A percentile compares a stretch with the other conserved stretches of the same genome.
phyloP scores from a whole-genome alignment of 2,888 invertebrate genomes.

The Cataglyphis albicans region DNA sequence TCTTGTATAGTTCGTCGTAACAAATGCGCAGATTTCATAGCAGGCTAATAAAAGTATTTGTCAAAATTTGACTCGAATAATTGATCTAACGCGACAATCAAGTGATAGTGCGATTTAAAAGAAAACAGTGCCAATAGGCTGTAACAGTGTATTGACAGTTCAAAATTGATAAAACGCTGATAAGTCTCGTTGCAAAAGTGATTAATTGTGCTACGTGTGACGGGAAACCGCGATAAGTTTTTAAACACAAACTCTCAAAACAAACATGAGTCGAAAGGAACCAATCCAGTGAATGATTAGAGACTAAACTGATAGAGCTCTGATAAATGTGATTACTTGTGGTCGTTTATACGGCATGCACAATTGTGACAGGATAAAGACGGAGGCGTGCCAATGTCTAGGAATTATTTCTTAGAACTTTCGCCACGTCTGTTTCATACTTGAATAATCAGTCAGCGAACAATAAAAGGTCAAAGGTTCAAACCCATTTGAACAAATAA shows the following conservation, averaged over 20 bases:
- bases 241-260: slow-evolving; percentile 9
- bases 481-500: neutral
- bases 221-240: neutral
- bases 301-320: neutral
- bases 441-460: neutral
- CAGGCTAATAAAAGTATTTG: neutral
- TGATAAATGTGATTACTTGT: slow-evolving; percentile 16
- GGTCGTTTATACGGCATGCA: neutral
- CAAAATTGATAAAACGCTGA: neutral
- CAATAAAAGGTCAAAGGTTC: neutral
- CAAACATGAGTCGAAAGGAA: neutral
- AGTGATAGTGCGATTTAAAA: slow-evolving; percentile 31
- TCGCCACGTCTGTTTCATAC: neutral
- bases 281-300: neutral
- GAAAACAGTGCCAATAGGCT: slow-evolving; percentile 27
- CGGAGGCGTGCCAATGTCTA: neutral
- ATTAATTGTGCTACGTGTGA: slow-evolving; percentile 28
- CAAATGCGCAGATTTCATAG: neutral
- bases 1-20: neutral
- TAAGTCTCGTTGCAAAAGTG: neutral
- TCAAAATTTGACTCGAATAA: slow-evolving; percentile 3
- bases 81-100: neutral
- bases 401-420: neutral
- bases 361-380: neutral
- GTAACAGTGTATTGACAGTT: neutral